phyloP scores from a whole-genome alignment of 2,113 vertebrate species.

The Erpornis zantholeuca region DNA sequence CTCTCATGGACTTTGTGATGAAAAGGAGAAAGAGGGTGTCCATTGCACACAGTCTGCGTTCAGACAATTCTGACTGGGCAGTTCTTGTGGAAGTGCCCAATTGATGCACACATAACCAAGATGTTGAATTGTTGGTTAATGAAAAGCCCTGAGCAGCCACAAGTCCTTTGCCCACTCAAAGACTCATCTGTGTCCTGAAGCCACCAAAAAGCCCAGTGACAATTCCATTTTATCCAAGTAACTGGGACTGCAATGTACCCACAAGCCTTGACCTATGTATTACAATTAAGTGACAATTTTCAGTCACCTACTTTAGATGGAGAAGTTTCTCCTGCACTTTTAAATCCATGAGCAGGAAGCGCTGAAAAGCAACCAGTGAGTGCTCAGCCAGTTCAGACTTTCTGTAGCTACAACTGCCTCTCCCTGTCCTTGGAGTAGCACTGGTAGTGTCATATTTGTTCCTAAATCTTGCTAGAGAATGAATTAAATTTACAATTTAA shows the following conservation, averaged over 20 bases:
- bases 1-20: neutral
- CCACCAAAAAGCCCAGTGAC: neutral
- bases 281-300: neutral
- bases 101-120: neutral
- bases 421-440: neutral
- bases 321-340: neutral
- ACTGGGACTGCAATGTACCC: neutral
- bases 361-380: neutral
- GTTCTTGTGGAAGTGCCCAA: neutral
- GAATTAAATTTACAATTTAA: slow-evolving; percentile 72
- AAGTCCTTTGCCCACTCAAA: neutral
- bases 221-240: neutral
- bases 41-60: neutral
- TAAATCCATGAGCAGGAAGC: neutral
- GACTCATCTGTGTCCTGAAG: neutral
- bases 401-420: neutral
- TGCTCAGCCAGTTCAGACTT: neutral
- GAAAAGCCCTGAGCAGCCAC: neutral
- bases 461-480: slow-evolving; percentile 43
- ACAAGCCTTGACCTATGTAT: neutral
- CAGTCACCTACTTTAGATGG: neutral
- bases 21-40: neutral
- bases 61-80: neutral
- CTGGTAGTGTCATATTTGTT: slow-evolving; percentile 47
- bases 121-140: neutral